Conservation (phyloP, 2,888 invertebrate species). For the Drosophila eohydei region DNA sequence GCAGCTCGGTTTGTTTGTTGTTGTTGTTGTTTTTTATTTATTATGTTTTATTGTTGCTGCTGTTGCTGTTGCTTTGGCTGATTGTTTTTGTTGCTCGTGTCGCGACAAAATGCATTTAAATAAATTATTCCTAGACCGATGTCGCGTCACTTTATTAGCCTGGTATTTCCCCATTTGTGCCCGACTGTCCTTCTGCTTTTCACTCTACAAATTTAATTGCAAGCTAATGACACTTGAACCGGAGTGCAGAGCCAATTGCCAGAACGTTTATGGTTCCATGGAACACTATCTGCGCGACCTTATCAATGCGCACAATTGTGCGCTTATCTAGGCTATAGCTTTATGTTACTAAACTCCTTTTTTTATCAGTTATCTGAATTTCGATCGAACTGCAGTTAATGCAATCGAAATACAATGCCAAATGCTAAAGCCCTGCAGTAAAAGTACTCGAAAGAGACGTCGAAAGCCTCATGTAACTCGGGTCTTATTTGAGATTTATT, state of each 20-base stretch:
- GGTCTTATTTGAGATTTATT: neutral
- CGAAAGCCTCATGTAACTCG: neutral
- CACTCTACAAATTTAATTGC: conserved; percentile 47
- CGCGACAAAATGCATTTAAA: conserved; percentile 84
- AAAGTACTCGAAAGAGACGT: neutral
- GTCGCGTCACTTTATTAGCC: conserved; percentile 82
- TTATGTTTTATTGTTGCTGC: conserved; percentile 26
- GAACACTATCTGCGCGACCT: conserved; percentile 4
- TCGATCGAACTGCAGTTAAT: conserved; percentile 18
- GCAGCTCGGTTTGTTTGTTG: conserved; percentile 16
- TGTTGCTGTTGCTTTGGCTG: conserved; percentile 45
- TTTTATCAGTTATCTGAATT: conserved; percentile 33
- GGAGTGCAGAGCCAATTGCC: conserved; percentile 21
- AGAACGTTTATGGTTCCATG: neutral
- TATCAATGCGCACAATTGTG: conserved; percentile 18
- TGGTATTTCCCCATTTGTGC: conserved; percentile 36
- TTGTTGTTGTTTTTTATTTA: conserved; percentile 40
- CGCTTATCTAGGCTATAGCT: conserved; percentile 26
- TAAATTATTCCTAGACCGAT: conserved; percentile 81
- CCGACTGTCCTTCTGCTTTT: conserved; percentile 7
- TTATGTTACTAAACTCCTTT: neutral
- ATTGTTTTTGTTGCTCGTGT: conserved; percentile 62
- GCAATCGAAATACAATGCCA: neutral
- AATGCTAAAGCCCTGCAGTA: neutral
- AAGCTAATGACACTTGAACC: conserved; percentile 43